Conservation (phyloP, 2,888 invertebrate genomes). For the Leptura quadrifasciata region DNA sequence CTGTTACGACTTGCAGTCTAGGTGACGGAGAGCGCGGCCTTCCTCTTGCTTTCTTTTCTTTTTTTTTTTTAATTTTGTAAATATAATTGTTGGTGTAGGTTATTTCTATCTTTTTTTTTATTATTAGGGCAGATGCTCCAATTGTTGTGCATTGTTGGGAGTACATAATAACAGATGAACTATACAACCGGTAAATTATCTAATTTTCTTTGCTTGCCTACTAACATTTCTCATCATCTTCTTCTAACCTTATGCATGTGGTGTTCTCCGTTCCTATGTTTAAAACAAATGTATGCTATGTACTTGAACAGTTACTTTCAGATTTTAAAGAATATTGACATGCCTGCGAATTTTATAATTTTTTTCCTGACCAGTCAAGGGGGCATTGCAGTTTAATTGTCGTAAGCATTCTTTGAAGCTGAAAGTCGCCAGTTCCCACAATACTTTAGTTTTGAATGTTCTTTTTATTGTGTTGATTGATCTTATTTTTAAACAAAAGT, state of each 20-base stretch:
- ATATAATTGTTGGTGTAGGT: slow-evolving; percentile 21
- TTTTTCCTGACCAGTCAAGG: too few species aligned
- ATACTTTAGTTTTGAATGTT: background rate
- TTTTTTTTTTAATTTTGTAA: slow-evolving; percentile 38
- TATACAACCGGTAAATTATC: slow-evolving; percentile 82
- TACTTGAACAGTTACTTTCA: background rate
- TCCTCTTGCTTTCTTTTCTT: slow-evolving; percentile 50
- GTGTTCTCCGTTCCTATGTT: slow-evolving; percentile 14
- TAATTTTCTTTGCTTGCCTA: slow-evolving; percentile 44
- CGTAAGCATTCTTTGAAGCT: background rate
- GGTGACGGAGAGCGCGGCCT: slow-evolving; percentile 50
- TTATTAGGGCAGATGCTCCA: slow-evolving; percentile 96
- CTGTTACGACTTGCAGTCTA: slow-evolving; percentile 46
- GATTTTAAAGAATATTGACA: background rate
- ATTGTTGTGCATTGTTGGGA: slow-evolving; percentile 98
- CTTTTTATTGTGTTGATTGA: background rate
- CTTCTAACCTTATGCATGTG: slow-evolving; percentile 38
- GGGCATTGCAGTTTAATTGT: background rate
- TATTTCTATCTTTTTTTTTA: slow-evolving; percentile 58
- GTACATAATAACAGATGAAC: slow-evolving; percentile 85
- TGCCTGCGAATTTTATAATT: background rate
- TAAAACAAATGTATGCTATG: slow-evolving; percentile 1
- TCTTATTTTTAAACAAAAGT: background rate
- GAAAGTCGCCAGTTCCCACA: background rate
- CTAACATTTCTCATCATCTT: slow-evolving; percentile 24